Evolutionary conservation across 2,888 invertebrate species (phyloP).

Genomic region (Caenorhabditis sp.): DNA sequence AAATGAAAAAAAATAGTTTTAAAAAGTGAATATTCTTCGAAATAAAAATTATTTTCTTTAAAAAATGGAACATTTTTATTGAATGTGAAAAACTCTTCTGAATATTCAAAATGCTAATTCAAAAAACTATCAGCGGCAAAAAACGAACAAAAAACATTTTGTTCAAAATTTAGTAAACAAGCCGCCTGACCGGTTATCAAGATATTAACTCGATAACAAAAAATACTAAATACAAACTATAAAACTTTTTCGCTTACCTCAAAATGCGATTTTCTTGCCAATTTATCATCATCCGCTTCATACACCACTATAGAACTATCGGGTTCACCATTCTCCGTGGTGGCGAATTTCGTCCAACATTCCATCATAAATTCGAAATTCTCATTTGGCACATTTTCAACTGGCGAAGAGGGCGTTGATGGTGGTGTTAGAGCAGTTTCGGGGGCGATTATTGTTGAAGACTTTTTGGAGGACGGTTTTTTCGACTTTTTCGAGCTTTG

Average conservation of each 20-base stretch:
- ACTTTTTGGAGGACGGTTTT: background rate
- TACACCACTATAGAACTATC: slow-evolving; percentile 9
- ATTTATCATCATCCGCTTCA: background rate
- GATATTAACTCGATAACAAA: background rate
- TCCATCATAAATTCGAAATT: background rate
- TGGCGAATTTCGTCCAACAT: slow-evolving; percentile 8
- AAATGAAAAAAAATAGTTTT: no score
- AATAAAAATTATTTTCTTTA: no score
- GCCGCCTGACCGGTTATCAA: background rate
- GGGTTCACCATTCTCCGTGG: slow-evolving; percentile 5
- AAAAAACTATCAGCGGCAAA: background rate
- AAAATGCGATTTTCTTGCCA: background rate
- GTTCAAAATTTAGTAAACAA: background rate
- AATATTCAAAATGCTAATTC: no score
- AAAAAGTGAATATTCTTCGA: no score
- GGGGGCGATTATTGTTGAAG: background rate
- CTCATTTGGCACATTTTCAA: background rate
- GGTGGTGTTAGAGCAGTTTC: slow-evolving; percentile 11
- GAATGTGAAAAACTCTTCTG: no score
- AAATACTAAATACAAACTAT: background rate
- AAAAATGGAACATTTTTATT: no score
- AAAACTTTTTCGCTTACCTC: background rate
- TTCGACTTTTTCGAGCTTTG: background rate
- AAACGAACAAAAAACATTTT: no score
- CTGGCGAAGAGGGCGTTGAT: slow-evolving; percentile 7